Conservation (phyloP, 2,113 vertebrate genomes). For the Syrmaticus mikado region DNA sequence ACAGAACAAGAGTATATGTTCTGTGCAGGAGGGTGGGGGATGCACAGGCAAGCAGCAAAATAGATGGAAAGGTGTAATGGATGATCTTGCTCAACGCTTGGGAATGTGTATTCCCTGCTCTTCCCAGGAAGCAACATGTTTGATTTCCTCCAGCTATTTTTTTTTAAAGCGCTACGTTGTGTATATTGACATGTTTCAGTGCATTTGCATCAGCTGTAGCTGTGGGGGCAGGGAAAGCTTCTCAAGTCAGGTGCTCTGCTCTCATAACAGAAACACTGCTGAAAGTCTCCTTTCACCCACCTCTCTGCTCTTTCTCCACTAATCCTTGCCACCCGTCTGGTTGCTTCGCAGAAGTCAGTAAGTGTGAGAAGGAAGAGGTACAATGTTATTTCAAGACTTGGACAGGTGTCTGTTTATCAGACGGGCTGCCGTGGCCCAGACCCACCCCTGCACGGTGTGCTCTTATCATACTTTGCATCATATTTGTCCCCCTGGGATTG, state of each 20-base stretch:
- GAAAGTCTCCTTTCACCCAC: not conserved
- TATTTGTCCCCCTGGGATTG: not conserved
- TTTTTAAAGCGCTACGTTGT: not conserved
- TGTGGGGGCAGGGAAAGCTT: not conserved
- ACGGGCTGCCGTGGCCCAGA: not conserved
- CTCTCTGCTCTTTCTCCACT: not conserved
- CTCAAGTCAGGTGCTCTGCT: not conserved
- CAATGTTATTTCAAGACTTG: not conserved
- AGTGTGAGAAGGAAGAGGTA: not conserved
- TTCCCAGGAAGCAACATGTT: slow-evolving; percentile 25
- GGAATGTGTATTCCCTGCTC: not conserved
- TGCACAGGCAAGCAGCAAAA: not conserved
- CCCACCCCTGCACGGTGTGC: not conserved
- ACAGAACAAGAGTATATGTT: not conserved
- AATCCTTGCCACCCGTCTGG: not conserved
- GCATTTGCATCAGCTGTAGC: slow-evolving; percentile 13
- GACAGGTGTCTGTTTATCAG: not conserved
- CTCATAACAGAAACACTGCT: not conserved
- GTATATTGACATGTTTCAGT: slow-evolving; percentile 11
- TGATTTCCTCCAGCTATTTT: slow-evolving; percentile 51
- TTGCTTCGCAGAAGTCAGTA: not conserved
- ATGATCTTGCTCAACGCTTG: slow-evolving; percentile 26
- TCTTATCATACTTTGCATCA: not conserved
- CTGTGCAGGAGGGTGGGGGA: not conserved
- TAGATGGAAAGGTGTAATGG: slow-evolving; percentile 47